phyloP scores from a whole-genome alignment of 2,888 invertebrate species.

The Trachelus iudaicus region DNA sequence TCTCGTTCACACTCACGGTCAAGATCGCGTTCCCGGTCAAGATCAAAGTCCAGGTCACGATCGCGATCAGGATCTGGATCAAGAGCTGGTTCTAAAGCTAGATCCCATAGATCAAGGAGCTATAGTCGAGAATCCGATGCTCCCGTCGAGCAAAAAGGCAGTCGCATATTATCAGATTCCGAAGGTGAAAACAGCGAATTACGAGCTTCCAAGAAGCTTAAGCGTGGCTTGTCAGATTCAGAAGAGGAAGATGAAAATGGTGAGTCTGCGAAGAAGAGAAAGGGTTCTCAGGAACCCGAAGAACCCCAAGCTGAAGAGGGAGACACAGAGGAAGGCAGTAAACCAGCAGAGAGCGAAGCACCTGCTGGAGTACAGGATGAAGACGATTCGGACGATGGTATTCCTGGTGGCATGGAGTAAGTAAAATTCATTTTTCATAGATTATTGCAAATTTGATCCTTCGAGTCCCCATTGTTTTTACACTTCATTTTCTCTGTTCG shows the following conservation, averaged over 20 bases:
- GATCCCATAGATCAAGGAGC: conserved; percentile 43
- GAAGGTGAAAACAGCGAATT: conserved; percentile 67
- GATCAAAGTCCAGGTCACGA: conserved; percentile 34
- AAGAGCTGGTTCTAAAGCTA: conserved; percentile 39
- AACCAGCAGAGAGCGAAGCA: conserved; percentile 48
- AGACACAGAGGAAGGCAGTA: conserved; percentile 68
- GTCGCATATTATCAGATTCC: conserved; percentile 70
- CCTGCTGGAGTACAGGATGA: conserved; percentile 61
- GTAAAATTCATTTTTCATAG: conserved; percentile 31
- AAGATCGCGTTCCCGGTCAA: conserved; percentile 43
- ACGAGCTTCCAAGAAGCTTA: conserved; percentile 55
- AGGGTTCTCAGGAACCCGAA: conserved; percentile 31
- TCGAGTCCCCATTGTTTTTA: background rate
- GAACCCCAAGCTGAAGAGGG: conserved; percentile 43
- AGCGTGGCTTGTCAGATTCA: conserved; percentile 57
- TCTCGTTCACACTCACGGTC: conserved; percentile 41
- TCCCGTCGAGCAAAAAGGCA: conserved; percentile 46
- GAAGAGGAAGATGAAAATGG: conserved; percentile 64
- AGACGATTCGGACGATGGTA: conserved; percentile 73
- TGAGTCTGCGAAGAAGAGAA: conserved; percentile 43
- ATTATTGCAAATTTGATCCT: background rate
- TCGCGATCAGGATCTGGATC: conserved; percentile 31
- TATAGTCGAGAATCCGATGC: conserved; percentile 46
- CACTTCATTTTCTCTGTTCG: conserved; percentile 8
- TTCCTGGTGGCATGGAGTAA: conserved; percentile 58